Base-by-base conservation (phyloP, 2,797 vertebrate genomes). In the Acipenser transmontanus region DNA sequence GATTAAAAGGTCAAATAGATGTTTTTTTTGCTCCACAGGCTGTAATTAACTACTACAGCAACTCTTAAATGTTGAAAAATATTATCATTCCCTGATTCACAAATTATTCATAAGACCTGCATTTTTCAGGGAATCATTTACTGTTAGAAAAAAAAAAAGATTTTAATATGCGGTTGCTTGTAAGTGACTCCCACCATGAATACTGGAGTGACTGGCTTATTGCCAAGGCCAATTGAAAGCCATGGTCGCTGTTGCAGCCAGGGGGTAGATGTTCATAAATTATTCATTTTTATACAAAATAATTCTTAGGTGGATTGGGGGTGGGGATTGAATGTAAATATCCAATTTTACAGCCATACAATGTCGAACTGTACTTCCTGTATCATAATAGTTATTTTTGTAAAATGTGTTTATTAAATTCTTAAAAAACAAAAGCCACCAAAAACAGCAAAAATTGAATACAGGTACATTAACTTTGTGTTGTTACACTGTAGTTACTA, bases 201-300 rank as follows among this genome's bases (percentile, higher is more conserved):
- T 20, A 69, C 83, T 74, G 80, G 84, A 82, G 86, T 81, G 82
- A 87, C 84, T 89, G 87, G 88, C 83, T 66, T 72, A 69, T 80
- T 87, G 88, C 88, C 88, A 90, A 88, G 86, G 85, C 88, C 88
- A 91, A 89, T 88, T 87, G 87, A 87, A 84, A 87, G 79, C 77
- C 80, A 74, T 80, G 71, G 66, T 71, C 82, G 79, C 52, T 54
- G 52, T 54, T 6, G 78, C 79, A 84, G 85, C 82, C 79, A 76
- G 83, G 81, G 85, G 88, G 82, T 84, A 84, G 81, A 84, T 74
- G 79, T 81, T 89, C 82, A 88, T 91, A 88, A 85, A 85, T 90
- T 88, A 90, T 90, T 91, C 85, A 89, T 88, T 74, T 81, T 84
- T 83, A 84, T 84, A 85, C 76, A 74, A 85, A 87, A 88, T 86